A percentile compares a stretch with the other conserved stretches of the same genome.
These are phyloP conservation scores for Masticophis lateralis DNA, from an alignment of 2,797 vertebrate species.

Conservation along the genomic window DNA sequence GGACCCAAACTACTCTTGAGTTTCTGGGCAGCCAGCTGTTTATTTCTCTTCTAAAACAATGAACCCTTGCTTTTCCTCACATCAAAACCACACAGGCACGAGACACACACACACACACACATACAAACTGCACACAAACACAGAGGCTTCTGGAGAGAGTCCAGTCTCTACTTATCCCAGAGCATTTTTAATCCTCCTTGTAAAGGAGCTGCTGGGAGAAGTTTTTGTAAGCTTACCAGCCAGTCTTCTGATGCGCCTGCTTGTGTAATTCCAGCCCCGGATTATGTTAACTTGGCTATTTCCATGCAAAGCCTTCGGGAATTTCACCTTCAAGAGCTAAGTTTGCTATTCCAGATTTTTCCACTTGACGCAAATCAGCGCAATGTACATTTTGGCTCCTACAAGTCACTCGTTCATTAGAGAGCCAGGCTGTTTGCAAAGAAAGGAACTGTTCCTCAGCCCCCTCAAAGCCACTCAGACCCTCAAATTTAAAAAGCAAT, in stretches of 20 bases:
- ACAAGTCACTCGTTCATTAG: slow-evolving; percentile 68
- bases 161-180: not conserved
- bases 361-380: slow-evolving; percentile 77
- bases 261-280: not conserved
- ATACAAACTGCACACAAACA: too few relatives aligned
- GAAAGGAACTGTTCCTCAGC: slow-evolving; percentile 67
- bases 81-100: not conserved
- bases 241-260: not conserved
- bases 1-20: not conserved
- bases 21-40: not conserved
- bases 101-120: too few relatives aligned
- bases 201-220: not conserved
- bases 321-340: slow-evolving; percentile 36
- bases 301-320: slow-evolving; percentile 53
- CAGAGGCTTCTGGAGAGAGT: not conserved
- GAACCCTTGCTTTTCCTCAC: not conserved
- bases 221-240: not conserved
- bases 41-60: not conserved
- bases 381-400: slow-evolving; percentile 71
- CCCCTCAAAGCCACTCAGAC: slow-evolving; percentile 66
- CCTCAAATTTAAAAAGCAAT: slow-evolving; percentile 79
- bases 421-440: slow-evolving; percentile 67
- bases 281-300: slow-evolving; percentile 29
- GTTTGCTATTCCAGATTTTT: slow-evolving; percentile 69
- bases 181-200: not conserved